phyloP scores from a whole-genome alignment of 92 coral and sea anemone genomes.

The Zoanthus solanderi region DNA sequence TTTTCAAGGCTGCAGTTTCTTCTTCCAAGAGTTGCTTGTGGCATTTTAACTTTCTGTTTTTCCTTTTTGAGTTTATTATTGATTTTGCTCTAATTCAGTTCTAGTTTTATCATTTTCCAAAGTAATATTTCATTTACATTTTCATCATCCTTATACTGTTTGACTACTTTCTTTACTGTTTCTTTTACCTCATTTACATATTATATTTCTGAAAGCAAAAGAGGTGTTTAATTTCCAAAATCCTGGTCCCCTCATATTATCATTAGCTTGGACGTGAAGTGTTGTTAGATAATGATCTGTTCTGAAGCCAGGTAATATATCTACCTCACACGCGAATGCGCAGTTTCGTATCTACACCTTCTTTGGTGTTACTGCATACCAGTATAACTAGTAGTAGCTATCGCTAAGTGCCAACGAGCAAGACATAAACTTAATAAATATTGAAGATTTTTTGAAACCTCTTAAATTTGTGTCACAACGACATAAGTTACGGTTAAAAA shows the following conservation, averaged over 20 bases:
- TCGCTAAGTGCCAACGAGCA: too few relatives aligned
- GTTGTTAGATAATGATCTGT: not conserved
- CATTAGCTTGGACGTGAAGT: not conserved
- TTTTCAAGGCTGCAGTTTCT: not conserved
- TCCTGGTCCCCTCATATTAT: not conserved
- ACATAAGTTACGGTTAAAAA: too few relatives aligned
- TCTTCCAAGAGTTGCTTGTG: not conserved
- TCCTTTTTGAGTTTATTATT: not conserved
- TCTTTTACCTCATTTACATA: constrained; percentile 13
- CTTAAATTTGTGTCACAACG: too few relatives aligned
- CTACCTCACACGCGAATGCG: not conserved
- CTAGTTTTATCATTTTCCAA: constrained; percentile 1
- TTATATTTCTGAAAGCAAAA: constrained; percentile 11
- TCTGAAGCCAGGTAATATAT: too few relatives aligned
- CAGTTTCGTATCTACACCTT: constrained; percentile 23
- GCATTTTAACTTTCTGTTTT: not conserved
- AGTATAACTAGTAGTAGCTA: not conserved
- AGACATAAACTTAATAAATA: too few relatives aligned
- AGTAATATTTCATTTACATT: not conserved
- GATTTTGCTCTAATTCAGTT: not conserved
- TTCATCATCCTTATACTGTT: constrained; percentile 19
- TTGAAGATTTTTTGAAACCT: too few relatives aligned
- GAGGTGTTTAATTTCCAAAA: not conserved
- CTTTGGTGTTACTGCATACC: not conserved
- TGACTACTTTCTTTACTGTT: not conserved